Percentiles rank a stretch among this genome's conserved stretches.
phyloP scores from a whole-genome alignment of 2,888 invertebrate species.

The Idaea straminata region DNA sequence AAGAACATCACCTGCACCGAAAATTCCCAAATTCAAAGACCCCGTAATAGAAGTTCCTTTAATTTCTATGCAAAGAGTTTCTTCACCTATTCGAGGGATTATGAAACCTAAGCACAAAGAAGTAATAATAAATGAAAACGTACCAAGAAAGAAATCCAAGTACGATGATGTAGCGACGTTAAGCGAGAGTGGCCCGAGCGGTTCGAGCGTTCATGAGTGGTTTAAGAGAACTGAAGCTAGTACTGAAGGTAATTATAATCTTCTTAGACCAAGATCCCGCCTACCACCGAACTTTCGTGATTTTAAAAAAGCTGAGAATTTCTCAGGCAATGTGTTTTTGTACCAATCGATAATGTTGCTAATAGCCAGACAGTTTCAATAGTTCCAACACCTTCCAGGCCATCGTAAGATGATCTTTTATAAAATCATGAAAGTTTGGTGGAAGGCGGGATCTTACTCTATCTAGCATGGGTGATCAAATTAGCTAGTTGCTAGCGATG shows the following conservation, averaged over 20 bases:
- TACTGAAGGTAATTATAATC: constrained; percentile 33
- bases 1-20: constrained; percentile 6
- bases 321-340: too few relatives aligned
- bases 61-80: constrained; percentile 30
- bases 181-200: constrained; percentile 34
- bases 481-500: neutral
- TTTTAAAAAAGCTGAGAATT: neutral
- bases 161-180: constrained; percentile 9
- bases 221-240: constrained; percentile 37
- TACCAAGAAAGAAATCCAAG: neutral
- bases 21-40: constrained; percentile 24
- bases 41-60: neutral
- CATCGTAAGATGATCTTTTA: too few relatives aligned
- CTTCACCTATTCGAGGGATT: constrained; percentile 14
- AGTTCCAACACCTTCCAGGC: neutral
- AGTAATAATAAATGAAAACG: neutral
- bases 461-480: neutral
- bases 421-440: too few relatives aligned
- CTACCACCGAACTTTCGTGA: neutral
- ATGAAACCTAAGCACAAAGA: constrained; percentile 33
- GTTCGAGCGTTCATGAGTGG: constrained; percentile 53
- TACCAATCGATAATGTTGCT: too few relatives aligned
- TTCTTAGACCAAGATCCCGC: neutral
- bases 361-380: too few relatives aligned
- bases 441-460: neutral